A percentile compares a stretch with the other conserved stretches of the same genome.
phyloP scores from a whole-genome alignment of 2,888 invertebrate species.

The Gnatocerus cornutus region DNA sequence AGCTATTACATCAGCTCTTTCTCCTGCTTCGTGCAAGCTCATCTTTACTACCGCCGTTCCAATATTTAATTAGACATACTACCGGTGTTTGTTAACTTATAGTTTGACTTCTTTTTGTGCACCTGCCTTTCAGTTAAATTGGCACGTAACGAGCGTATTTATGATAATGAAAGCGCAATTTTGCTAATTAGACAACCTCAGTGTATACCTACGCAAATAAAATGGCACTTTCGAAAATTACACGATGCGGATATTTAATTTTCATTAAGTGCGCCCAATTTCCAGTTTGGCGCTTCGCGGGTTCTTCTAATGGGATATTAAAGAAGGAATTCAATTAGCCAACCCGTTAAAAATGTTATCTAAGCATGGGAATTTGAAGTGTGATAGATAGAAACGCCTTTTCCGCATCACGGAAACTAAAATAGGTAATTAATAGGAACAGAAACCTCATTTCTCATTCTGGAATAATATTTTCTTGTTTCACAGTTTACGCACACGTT shows the following conservation, averaged over 20 bases:
- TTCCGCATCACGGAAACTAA: too few species aligned
- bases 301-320: too few species aligned
- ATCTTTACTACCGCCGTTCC: slow-evolving; percentile 42
- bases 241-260: slow-evolving; percentile 2
- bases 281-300: too few species aligned
- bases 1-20: slow-evolving; percentile 44
- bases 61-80: slow-evolving; percentile 44
- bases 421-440: too few species aligned
- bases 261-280: slow-evolving; percentile 3
- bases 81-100: slow-evolving; percentile 37
- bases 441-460: too few species aligned
- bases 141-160: neutral
- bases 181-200: slow-evolving; percentile 1
- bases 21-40: slow-evolving; percentile 26
- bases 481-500: too few species aligned
- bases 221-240: slow-evolving; percentile 8
- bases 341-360: too few species aligned
- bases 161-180: neutral
- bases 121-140: slow-evolving; percentile 13
- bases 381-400: too few species aligned
- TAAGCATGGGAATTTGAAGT: too few species aligned
- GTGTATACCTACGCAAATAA: neutral
- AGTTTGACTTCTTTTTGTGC: slow-evolving; percentile 8
- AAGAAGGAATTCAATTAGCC: too few species aligned
- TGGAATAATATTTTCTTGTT: too few species aligned